Evolutionary conservation across 2,888 invertebrate species (phyloP).

Genomic region (Drosophila hamatofila): DNA sequence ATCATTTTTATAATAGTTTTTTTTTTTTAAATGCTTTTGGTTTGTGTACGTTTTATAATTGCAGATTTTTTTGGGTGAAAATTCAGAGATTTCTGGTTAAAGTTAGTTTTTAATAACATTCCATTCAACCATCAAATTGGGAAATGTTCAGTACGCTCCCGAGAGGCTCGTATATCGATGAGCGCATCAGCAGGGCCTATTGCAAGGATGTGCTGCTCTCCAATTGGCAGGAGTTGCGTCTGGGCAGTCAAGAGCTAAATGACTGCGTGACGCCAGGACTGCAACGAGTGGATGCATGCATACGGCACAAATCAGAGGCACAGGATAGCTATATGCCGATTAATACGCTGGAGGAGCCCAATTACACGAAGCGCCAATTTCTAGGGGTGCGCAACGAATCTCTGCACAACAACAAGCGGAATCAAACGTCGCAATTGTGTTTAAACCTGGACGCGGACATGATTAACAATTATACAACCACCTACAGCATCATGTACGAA

Average conservation of each 20-base stretch:
- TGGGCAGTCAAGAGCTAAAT: slow-evolving; percentile 5
- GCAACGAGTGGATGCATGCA: slow-evolving; percentile 21
- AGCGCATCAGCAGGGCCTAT: slow-evolving; percentile 23
- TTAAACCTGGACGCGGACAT: slow-evolving; percentile 20
- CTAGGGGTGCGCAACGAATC: slow-evolving; percentile 15
- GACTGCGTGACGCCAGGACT: slow-evolving; percentile 45
- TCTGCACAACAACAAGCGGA: slow-evolving; percentile 5
- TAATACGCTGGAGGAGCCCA: neutral
- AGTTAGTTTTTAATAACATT: neutral
- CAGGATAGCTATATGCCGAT: slow-evolving; percentile 16
- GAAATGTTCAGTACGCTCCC: slow-evolving; percentile 34
- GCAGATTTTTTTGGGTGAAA: neutral
- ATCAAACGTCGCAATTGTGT: slow-evolving; percentile 20
- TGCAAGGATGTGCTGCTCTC: slow-evolving; percentile 49
- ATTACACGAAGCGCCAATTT: slow-evolving; percentile 9
- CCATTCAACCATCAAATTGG: neutral
- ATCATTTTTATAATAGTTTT: neutral
- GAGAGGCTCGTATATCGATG: slow-evolving; percentile 43
- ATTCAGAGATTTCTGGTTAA: neutral
- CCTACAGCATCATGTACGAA: slow-evolving; percentile 45
- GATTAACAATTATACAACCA: slow-evolving; percentile 42
- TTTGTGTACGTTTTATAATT: neutral
- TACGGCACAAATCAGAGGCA: slow-evolving; percentile 18
- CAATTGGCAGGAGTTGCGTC: slow-evolving; percentile 46
- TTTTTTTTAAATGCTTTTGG: neutral